Conservation (phyloP, 2,888 invertebrate genomes). For the Leucophenga maculata region DNA sequence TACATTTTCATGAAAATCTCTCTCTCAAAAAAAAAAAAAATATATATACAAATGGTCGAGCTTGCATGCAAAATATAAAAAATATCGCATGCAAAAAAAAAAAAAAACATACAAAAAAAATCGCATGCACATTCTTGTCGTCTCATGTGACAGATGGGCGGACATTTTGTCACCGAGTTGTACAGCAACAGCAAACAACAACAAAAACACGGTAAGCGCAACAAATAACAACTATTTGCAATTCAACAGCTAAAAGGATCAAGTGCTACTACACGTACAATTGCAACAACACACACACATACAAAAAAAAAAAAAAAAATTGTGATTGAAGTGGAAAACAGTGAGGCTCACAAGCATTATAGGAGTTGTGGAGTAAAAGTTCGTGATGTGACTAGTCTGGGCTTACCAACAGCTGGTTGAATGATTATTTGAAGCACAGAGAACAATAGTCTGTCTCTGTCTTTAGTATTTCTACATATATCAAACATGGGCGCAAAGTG, state of each 20-base stretch:
- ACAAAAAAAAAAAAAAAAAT: no score
- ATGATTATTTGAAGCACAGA: conserved; percentile 5
- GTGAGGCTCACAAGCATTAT: no score
- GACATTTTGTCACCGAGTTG: conserved; percentile 55
- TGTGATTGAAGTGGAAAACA: no score
- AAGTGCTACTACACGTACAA: conserved; percentile 60
- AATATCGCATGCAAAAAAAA: neutral
- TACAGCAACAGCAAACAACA: conserved; percentile 28
- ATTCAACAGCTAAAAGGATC: conserved; percentile 65
- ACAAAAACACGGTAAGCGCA: conserved; percentile 44
- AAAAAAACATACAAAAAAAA: neutral
- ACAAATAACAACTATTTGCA: conserved; percentile 54
- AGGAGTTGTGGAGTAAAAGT: neutral
- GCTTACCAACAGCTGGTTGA: conserved; percentile 5
- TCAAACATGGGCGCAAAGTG: no score
- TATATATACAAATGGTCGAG: conserved; percentile 1
- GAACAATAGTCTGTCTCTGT: no score
- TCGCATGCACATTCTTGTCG: conserved; percentile 39
- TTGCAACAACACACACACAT: conserved; percentile 36
- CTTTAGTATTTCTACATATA: no score
- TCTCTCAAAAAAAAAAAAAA: neutral
- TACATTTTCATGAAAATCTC: conserved; percentile 4
- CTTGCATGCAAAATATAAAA: neutral
- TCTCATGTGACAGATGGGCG: conserved; percentile 60
- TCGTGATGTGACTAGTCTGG: neutral